Conservation (phyloP, 2,888 invertebrate species). For the Amblyjoppa proteus region DNA sequence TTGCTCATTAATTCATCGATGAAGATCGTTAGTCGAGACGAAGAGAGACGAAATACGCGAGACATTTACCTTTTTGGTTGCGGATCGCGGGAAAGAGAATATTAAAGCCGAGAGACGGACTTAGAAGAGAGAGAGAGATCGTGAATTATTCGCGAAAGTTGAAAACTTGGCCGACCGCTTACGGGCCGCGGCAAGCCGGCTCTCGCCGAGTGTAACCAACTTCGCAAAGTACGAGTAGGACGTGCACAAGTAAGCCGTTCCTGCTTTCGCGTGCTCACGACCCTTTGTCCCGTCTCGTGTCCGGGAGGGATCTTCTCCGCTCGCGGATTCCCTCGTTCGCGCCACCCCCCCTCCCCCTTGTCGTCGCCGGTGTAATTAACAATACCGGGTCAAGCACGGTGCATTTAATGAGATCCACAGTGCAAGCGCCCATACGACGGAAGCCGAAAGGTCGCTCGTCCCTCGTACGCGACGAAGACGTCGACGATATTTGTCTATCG, state of each 20-base stretch:
- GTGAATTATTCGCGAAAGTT: conserved; percentile 64
- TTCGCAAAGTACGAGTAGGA: conserved; percentile 60
- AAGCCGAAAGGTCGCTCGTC: conserved; percentile 17
- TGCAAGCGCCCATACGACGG: conserved; percentile 57
- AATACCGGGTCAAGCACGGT: conserved; percentile 71
- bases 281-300: conserved; percentile 54
- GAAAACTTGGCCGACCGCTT: conserved; percentile 63
- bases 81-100: conserved; percentile 20
- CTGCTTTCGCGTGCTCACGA: conserved; percentile 64
- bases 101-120: conserved; percentile 28
- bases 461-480: conserved; percentile 1
- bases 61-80: neutral
- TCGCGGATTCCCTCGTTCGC: conserved; percentile 52
- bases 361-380: conserved; percentile 70
- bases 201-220: conserved; percentile 34
- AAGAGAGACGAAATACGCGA: conserved; percentile 21
- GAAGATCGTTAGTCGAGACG: neutral
- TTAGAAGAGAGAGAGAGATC: conserved; percentile 28
- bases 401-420: conserved; percentile 72
- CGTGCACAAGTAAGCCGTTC: conserved; percentile 74
- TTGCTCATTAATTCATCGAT: neutral
- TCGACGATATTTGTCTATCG: conserved; percentile 6
- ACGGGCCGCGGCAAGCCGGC: conserved; percentile 43
- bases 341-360: conserved; percentile 50
- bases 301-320: conserved; percentile 28